These are phyloP conservation scores for Delichon dasypus DNA, from an alignment of 2,797 vertebrate genomes.

Conservation along the genomic window DNA sequence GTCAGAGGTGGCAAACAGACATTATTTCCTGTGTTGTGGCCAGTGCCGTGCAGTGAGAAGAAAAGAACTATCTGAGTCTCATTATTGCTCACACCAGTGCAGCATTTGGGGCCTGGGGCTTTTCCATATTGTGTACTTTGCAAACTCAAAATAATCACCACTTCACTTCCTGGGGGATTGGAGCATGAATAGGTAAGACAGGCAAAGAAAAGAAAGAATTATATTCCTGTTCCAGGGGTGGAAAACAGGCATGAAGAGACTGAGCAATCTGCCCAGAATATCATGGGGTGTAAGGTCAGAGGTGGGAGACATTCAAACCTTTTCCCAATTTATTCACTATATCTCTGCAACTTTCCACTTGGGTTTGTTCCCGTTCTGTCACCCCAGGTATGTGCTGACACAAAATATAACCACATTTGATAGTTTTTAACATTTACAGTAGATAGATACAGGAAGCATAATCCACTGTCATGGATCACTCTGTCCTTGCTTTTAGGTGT, in stretches of 20 bases:
- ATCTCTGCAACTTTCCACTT: not conserved
- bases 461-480: not conserved
- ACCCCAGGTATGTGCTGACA: not conserved
- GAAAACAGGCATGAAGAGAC: not conserved
- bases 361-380: not conserved
- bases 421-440: not conserved
- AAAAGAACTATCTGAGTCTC: not conserved
- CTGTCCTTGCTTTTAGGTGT: not conserved
- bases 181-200: not conserved
- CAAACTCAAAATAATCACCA: not conserved
- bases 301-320: not conserved
- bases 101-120: not conserved
- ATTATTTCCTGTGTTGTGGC: not conserved
- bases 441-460: not conserved
- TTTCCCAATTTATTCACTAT: not conserved
- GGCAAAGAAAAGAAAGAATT: not conserved
- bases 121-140: not conserved
- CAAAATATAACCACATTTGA: not conserved
- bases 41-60: not conserved
- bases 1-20: not conserved
- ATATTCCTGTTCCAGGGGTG: not conserved
- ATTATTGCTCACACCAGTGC: not conserved
- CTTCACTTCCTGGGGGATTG: not conserved
- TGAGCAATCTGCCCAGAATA: not conserved
- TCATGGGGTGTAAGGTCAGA: not conserved